Percentiles rank a stretch among this genome's conserved stretches.
Conservation (phyloP, 2,888 invertebrate species). For the Carcina quercana region DNA sequence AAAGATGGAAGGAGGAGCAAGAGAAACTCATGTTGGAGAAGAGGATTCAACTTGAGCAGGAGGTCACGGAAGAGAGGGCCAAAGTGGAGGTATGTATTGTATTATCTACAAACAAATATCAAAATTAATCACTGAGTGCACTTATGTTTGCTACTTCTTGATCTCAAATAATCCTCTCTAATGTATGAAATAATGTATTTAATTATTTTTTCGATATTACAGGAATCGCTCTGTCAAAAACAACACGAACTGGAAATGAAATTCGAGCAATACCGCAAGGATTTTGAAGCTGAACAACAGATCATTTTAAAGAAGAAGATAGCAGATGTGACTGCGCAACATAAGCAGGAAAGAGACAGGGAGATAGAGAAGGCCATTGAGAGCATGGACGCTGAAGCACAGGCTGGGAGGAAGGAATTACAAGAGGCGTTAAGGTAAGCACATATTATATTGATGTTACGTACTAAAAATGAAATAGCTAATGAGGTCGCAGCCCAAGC, state of each 20-base stretch:
- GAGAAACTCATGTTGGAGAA: constrained; percentile 45
- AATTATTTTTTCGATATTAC: constrained; percentile 5
- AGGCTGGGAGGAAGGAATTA: constrained; percentile 71
- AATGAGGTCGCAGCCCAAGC: constrained; percentile 80
- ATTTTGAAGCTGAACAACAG: constrained; percentile 77
- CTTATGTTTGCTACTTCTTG: no score
- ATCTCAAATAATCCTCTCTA: no score
- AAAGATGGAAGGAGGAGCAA: constrained; percentile 52
- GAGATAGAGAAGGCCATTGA: constrained; percentile 85
- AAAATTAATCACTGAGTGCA: no score
- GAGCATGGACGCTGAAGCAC: constrained; percentile 79
- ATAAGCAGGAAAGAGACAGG: constrained; percentile 82
- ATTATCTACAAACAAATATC: no score
- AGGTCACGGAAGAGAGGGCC: constrained; percentile 38
- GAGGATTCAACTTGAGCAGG: constrained; percentile 36
- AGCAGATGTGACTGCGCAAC: constrained; percentile 79
- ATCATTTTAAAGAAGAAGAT: constrained; percentile 78
- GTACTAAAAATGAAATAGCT: no score
- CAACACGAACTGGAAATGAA: constrained; percentile 76
- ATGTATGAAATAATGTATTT: no score
- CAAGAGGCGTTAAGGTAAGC: constrained; percentile 74
- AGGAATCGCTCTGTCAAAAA: constrained; percentile 67
- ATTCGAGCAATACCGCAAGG: constrained; percentile 77
- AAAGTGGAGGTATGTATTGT: constrained; percentile 46
- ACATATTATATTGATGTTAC: no score